Evolutionary conservation across 2,797 vertebrate genomes (phyloP), one percentile per base, ranked within the genome.

Genomic region (Gymnodraco acuticeps): DNA sequence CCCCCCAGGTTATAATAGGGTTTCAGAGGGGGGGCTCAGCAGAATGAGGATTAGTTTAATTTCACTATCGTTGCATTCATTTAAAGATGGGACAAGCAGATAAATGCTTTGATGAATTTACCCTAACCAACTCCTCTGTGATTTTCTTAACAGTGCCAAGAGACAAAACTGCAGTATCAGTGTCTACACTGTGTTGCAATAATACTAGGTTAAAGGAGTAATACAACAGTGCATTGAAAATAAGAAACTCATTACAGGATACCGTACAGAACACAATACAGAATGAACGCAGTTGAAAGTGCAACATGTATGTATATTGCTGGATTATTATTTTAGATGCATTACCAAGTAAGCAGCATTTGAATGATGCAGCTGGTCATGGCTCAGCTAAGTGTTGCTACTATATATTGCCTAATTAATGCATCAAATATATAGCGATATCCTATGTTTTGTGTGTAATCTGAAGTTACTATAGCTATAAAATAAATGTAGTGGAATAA

Each of bases 41-140:
- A 77, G 55, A 89, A 88, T 75, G 56, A 77, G 63, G 59, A 86
- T 83, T 81, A 80, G 67, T 80, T 88, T 81, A 17, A 84, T 82
- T 85, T 75, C 64, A 75, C 13, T 64, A 80, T 76, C 12, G 47
- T 66, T 79, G 60, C 64, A 76, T 77, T 70, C 68, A 71, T 77
- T 81, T 77, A 67, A 62, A 78, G 74, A 78, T 61, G 52, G 56
- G n/a, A 64, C 13, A 20, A 68, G 65, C 31, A 61, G 64, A 84
- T 64, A 38, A 31, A 48, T 31, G 45, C 38, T 78, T 63, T 80
- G 75, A 70, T 70, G 17, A 66, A 58, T 64, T 64, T 80, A 80
- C 23, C 38, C 45, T 10, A 65, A 66, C 51, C 2, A 45, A 52
- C 46, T 70, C 9, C 19, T 6, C 38, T 78, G 47, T 42, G 68